A percentile compares a stretch with the other conserved stretches of the same genome.
phyloP scores from a whole-genome alignment of 2,797 vertebrate genomes.

The Anabacerthia variegaticeps region DNA sequence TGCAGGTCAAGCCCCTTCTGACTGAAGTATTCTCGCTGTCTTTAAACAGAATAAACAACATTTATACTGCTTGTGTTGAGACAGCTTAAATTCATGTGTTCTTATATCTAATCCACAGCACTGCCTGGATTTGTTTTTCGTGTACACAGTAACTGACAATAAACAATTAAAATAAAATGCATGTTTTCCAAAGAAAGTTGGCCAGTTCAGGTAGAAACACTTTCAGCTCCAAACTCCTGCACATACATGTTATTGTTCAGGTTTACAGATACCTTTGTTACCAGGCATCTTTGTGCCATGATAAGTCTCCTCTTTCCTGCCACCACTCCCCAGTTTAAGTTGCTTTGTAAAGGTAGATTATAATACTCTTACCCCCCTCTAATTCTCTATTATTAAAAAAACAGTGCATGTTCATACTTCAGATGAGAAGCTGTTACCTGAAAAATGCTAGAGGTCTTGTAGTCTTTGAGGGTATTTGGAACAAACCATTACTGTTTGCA shows the following conservation, averaged over 20 bases:
- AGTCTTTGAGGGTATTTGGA: slow-evolving; percentile 67
- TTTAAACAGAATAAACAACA: not conserved
- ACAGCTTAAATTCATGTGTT: not conserved
- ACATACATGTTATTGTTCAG: not conserved
- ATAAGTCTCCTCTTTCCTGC: slow-evolving; percentile 9
- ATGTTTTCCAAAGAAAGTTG: slow-evolving; percentile 32
- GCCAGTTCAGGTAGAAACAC: slow-evolving; percentile 23
- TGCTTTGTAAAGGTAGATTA: slow-evolving; percentile 43
- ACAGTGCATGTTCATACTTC: slow-evolving; percentile 12
- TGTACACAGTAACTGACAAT: not conserved
- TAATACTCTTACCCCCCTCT: not conserved
- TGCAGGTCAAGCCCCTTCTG: not conserved
- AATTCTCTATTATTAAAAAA: slow-evolving; percentile 46
- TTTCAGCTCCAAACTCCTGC: not conserved
- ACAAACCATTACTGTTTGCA: slow-evolving; percentile 74
- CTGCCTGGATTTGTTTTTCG: slow-evolving; percentile 19
- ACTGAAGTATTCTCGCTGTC: not conserved
- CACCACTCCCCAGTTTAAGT: slow-evolving; percentile 34
- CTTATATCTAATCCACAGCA: not conserved
- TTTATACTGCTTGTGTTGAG: not conserved
- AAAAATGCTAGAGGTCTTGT: slow-evolving; percentile 52
- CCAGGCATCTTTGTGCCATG: not conserved
- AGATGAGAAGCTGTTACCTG: slow-evolving; percentile 30
- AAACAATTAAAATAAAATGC: slow-evolving; percentile 27
- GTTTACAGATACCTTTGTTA: not conserved